Evolutionary conservation across 2,113 vertebrate species (phyloP), one percentile per base, ranked within the genome.

Genomic region (Gallinago undulata): DNA sequence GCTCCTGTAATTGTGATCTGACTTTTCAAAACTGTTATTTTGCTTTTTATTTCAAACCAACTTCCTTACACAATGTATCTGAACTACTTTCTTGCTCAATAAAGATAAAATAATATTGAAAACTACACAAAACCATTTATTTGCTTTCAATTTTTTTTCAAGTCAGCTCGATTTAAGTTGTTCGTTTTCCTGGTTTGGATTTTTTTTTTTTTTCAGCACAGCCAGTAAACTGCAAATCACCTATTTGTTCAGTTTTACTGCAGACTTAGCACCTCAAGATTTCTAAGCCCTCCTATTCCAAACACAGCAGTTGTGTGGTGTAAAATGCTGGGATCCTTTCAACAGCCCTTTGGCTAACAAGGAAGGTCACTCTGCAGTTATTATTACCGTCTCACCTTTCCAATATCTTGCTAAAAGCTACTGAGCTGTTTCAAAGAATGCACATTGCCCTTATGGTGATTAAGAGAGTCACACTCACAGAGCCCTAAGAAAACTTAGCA

Each of bases 391-490:
- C 84, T 95, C 83, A 68, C 69, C 69, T 94, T 96, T 68, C 84
- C 72, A 89, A 30, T 47, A 78, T 7, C 76, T 87, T 60, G n/a
- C 84, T 95, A 89, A 96, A 95, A 96, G 74, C 74, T 91, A 89
- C 86, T 91, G 87, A 92, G 84, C 53, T 69, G 28, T 78, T 89
- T 89, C 84, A 82, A 93, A 81, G 77, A 70, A 62, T 23, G 57
- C n/a, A 23, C 74, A 60, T 80, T 90, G 63, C 74, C 79, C 50
- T 73, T 43, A 19, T 9, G 37, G 43, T 83, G 88, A 41, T 69
- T 55, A 82, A 77, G 63, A 31, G 41, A 88, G 55, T 78, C 33
- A 84, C 75, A 84, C 31, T 41, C n/a, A 56, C 22, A 50, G 85
- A 80, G 56, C n/a, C 80, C 69, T 76, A 69, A 87, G 74, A 95